Evolutionary conservation across 1,140 invertebrate genomes (phyloP).

Genomic region (Drosophila persimilis): DNA sequence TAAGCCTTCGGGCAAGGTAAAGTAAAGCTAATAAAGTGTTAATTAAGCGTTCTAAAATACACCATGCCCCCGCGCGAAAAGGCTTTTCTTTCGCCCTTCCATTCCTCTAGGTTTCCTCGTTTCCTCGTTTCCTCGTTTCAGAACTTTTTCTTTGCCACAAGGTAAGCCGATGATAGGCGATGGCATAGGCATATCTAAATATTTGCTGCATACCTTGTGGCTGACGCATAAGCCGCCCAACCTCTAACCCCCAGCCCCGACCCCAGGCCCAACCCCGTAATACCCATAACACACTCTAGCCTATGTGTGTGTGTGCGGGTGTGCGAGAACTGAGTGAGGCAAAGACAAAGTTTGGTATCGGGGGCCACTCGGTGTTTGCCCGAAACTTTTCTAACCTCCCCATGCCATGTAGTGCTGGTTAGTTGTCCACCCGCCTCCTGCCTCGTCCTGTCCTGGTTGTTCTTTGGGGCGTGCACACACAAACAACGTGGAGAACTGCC

Average conservation of each 20-base stretch:
- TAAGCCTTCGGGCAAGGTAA: constrained; percentile 46
- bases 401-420: constrained; percentile 1
- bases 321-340: constrained; percentile 4
- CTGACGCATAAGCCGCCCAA: constrained; percentile 48
- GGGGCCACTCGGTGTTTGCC: constrained; percentile 16
- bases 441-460: constrained; percentile 6
- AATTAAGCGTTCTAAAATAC: constrained; percentile 64
- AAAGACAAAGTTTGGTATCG: constrained; percentile 46
- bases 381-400: constrained; percentile 13
- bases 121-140: constrained; percentile 8
- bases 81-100: neutral
- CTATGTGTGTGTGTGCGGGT: constrained; percentile 12
- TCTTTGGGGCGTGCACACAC: constrained; percentile 24
- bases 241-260: neutral
- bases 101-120: neutral
- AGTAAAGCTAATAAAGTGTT: constrained; percentile 67
- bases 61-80: constrained; percentile 12
- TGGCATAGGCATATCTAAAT: constrained; percentile 60
- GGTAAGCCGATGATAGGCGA: neutral
- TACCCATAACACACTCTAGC: constrained; percentile 7
- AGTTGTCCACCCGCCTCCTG: constrained; percentile 1
- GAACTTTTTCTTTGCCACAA: constrained; percentile 18
- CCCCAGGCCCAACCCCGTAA: neutral
- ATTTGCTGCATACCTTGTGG: constrained; percentile 66
- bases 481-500: constrained; percentile 32